These are phyloP conservation scores for Mesorhabditis belari DNA, from an alignment of 2,888 invertebrate genomes.

Conservation along the genomic window DNA sequence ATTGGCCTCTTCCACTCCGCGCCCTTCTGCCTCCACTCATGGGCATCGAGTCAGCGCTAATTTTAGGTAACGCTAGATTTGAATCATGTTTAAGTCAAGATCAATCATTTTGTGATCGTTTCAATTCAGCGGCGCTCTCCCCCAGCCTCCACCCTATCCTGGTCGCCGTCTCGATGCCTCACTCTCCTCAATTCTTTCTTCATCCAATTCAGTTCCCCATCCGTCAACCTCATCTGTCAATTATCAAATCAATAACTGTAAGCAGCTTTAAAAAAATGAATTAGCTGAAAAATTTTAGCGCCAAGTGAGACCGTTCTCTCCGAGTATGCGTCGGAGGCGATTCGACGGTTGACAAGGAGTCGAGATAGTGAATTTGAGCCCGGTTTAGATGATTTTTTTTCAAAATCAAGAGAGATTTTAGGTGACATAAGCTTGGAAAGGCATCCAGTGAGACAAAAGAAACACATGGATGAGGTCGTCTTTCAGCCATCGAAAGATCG, in stretches of 20 bases:
- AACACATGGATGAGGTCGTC: background rate
- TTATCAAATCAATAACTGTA: slow-evolving; percentile 20
- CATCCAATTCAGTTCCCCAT: slow-evolving; percentile 2
- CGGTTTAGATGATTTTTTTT: background rate
- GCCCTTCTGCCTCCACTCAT: background rate
- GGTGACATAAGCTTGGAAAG: background rate
- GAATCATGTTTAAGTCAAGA: background rate
- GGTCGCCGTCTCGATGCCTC: slow-evolving; percentile 17
- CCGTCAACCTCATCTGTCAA: slow-evolving; percentile 17
- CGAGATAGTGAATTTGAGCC: background rate
- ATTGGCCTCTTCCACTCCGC: background rate
- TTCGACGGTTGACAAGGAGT: slow-evolving; percentile 5
- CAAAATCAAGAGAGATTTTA: background rate
- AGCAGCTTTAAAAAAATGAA: background rate
- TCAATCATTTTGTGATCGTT: background rate
- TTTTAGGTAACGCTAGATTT: background rate
- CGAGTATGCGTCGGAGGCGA: background rate
- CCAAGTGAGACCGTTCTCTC: slow-evolving; percentile 9
- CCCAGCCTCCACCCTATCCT: slow-evolving; percentile 24
- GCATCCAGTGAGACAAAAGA: background rate
- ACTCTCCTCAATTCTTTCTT: slow-evolving; percentile 18
- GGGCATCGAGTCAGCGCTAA: background rate
- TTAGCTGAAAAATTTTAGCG: slow-evolving; percentile 7
- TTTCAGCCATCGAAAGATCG: background rate
- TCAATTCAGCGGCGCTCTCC: background rate